Conservation (phyloP, 2,797 vertebrate species). For the Serranus cabrilla region DNA sequence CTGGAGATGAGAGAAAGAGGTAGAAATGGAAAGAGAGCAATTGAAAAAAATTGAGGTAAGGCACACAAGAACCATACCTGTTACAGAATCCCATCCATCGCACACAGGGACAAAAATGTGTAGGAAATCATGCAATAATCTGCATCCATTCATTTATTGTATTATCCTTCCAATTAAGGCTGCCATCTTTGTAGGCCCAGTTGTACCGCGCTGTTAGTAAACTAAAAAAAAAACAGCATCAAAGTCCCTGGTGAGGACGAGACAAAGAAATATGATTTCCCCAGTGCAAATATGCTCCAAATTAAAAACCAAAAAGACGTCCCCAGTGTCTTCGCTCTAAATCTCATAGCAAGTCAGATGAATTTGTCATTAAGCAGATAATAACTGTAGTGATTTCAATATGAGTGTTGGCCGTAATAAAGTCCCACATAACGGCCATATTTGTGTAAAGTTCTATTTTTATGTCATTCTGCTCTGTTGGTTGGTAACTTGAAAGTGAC, state of each 20-base stretch:
- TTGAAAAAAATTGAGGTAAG: not conserved
- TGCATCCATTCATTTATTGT: constrained; percentile 9
- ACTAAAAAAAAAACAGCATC: constrained; percentile 68
- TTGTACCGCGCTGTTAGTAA: constrained; percentile 81
- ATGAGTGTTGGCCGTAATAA: constrained; percentile 54
- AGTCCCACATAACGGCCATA: constrained; percentile 44
- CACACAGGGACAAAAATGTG: not conserved
- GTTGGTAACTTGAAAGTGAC: constrained; percentile 4
- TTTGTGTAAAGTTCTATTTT: constrained; percentile 59
- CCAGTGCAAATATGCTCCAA: constrained; percentile 85
- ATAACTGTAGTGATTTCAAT: constrained; percentile 62
- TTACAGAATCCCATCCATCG: not conserved
- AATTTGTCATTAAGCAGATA: constrained; percentile 82
- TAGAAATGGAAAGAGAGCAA: not conserved
- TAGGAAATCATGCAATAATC: constrained; percentile 27
- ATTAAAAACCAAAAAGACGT: constrained; percentile 83
- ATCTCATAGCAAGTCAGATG: constrained; percentile 75
- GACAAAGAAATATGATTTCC: constrained; percentile 84
- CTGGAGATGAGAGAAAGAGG: constrained; percentile 1
- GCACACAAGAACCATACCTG: not conserved
- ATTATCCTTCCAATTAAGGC: constrained; percentile 23
- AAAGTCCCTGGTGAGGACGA: constrained; percentile 68
- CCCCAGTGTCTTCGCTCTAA: constrained; percentile 78
- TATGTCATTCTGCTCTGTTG: constrained; percentile 13
- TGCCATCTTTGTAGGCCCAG: constrained; percentile 56